phyloP scores from a whole-genome alignment of 2,888 invertebrate genomes.

The Drosophila borealis region DNA sequence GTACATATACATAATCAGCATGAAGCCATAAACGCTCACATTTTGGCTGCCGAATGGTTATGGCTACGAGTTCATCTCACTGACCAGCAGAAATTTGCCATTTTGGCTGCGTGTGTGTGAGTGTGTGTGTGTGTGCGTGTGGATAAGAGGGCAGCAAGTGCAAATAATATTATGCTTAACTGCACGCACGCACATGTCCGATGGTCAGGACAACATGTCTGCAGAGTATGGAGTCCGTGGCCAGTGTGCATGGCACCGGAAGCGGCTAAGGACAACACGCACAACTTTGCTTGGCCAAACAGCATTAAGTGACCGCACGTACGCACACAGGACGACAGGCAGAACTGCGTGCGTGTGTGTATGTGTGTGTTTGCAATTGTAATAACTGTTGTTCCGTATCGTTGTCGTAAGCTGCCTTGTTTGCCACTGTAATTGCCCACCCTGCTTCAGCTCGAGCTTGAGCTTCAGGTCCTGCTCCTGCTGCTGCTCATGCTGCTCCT shows the following conservation, averaged over 20 bases:
- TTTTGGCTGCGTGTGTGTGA: constrained; percentile 13
- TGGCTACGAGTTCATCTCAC: constrained; percentile 57
- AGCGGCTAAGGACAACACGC: constrained; percentile 62
- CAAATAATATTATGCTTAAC: constrained; percentile 79
- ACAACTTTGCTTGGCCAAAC: constrained; percentile 65
- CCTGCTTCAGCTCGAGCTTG: constrained; percentile 21
- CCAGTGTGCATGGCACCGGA: constrained; percentile 45
- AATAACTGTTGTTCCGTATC: constrained; percentile 71
- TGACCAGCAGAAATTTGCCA: constrained; percentile 48
- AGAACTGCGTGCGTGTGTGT: not conserved
- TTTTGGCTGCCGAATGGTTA: constrained; percentile 70
- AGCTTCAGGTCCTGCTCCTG: not conserved
- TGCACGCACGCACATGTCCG: constrained; percentile 60
- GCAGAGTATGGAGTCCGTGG: constrained; percentile 14
- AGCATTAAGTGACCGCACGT: constrained; percentile 75
- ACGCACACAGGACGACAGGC: constrained; percentile 43
- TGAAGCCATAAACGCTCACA: constrained; percentile 63
- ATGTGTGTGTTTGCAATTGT: constrained; percentile 58
- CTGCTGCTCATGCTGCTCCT: constrained; percentile 5
- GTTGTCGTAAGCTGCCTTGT: constrained; percentile 54
- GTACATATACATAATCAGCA: constrained; percentile 15
- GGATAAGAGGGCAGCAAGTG: constrained; percentile 66
- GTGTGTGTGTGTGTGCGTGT: constrained; percentile 28
- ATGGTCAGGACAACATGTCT: constrained; percentile 1
- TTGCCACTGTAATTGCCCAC: constrained; percentile 74